Conservation (phyloP, 1,140 invertebrate genomes). For the Drosophila sp. region DNA sequence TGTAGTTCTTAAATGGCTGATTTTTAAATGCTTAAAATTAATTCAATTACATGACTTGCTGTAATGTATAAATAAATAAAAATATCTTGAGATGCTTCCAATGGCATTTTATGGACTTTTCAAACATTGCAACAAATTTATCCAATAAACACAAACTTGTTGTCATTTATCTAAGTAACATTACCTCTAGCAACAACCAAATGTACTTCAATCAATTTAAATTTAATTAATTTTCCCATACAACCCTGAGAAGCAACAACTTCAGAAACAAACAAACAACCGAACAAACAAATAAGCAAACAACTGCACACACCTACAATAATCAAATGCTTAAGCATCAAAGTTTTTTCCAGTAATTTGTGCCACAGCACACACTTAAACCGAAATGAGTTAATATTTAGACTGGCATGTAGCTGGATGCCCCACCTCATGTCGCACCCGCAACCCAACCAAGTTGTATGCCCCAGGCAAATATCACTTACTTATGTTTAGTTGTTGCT, state of each 20-base stretch:
- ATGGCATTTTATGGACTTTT: not conserved
- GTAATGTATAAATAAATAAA: too few species aligned
- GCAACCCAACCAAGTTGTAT: slow-evolving; percentile 39
- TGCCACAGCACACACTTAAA: slow-evolving; percentile 50
- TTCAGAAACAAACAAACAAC: slow-evolving; percentile 31
- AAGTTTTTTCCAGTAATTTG: slow-evolving; percentile 67
- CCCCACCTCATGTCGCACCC: not conserved
- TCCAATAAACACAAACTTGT: slow-evolving; percentile 27
- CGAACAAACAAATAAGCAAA: slow-evolving; percentile 16
- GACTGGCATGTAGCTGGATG: slow-evolving; percentile 56
- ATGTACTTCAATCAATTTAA: slow-evolving; percentile 75
- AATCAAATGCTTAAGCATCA: slow-evolving; percentile 43
- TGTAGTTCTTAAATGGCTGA: too few species aligned
- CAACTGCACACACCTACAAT: slow-evolving; percentile 32
- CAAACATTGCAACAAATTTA: slow-evolving; percentile 21
- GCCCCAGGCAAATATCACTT: slow-evolving; percentile 73
- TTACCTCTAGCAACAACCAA: slow-evolving; percentile 21
- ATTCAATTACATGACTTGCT: too few species aligned
- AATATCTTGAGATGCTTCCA: too few species aligned
- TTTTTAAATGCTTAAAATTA: too few species aligned
- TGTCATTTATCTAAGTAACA: slow-evolving; percentile 25
- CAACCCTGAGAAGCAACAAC: slow-evolving; percentile 30
- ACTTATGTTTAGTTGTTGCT: slow-evolving; percentile 77
- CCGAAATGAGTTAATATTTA: slow-evolving; percentile 81
- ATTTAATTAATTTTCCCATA: slow-evolving; percentile 74